Percentiles rank a stretch among this genome's conserved stretches.
These are phyloP conservation scores for Alauda arvensis DNA, from an alignment of 2,797 vertebrate genomes.

Conservation along the genomic window DNA sequence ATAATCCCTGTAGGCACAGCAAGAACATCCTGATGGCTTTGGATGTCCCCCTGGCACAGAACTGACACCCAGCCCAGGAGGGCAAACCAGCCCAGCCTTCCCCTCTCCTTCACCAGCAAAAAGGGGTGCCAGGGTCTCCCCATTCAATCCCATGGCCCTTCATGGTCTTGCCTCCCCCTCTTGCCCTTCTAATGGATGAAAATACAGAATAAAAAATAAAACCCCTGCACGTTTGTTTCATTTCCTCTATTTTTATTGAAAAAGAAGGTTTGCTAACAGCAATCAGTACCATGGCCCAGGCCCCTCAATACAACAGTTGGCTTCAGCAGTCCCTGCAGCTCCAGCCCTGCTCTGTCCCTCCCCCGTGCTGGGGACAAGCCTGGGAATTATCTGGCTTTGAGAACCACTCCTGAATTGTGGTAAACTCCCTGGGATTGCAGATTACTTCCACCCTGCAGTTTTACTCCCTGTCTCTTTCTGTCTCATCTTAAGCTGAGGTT, in stretches of 20 bases:
- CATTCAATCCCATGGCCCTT: neutral
- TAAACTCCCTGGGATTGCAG: neutral
- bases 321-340: neutral
- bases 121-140: neutral
- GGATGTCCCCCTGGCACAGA: neutral
- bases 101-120: neutral
- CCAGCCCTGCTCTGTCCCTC: neutral
- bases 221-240: neutral
- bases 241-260: slow-evolving; percentile 53
- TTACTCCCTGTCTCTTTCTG: neutral
- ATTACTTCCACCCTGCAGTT: neutral
- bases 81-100: neutral
- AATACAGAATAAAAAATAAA: neutral
- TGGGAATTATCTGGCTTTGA: neutral
- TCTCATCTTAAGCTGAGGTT: neutral
- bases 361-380: neutral
- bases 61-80: neutral
- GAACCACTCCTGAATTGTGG: neutral
- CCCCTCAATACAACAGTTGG: neutral
- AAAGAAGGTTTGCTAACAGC: slow-evolving; percentile 46
- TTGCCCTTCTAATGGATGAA: fast-evolving
- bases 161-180: neutral
- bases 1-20: neutral
- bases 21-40: neutral
- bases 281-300: neutral